phyloP scores from a whole-genome alignment of 1,140 invertebrate genomes.

The Plodia interpunctella region DNA sequence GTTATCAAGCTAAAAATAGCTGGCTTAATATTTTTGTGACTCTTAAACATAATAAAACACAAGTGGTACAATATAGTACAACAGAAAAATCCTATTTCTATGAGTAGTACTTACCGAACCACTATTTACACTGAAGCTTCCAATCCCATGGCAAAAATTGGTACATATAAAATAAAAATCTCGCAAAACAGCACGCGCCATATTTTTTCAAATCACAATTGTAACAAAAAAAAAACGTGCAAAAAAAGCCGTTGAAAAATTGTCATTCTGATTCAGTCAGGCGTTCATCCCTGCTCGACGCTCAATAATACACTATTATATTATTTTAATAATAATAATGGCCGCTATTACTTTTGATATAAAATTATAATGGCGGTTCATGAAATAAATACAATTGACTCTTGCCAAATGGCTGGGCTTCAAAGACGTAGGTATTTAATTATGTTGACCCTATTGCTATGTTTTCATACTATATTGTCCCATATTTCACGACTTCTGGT shows the following conservation, averaged over 20 bases:
- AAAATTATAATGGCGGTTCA: conserved; percentile 60
- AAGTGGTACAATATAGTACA: too few species aligned
- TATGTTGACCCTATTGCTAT: conserved; percentile 53
- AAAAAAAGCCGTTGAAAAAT: conserved; percentile 53
- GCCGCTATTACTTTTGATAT: conserved; percentile 55
- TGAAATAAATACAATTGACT: conserved; percentile 67
- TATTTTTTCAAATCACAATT: background rate
- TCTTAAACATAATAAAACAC: too few species aligned
- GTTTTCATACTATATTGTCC: conserved; percentile 48
- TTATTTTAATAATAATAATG: conserved; percentile 62
- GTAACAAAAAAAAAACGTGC: conserved; percentile 36
- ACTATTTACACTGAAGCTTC: too few species aligned
- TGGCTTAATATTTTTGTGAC: background rate
- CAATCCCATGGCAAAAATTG: too few species aligned
- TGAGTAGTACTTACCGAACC: too few species aligned
- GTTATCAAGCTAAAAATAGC: too few species aligned
- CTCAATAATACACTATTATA: conserved; percentile 63
- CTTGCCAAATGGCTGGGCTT: conserved; percentile 62
- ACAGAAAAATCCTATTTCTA: too few species aligned
- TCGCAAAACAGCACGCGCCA: background rate
- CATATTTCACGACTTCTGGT: conserved; percentile 34
- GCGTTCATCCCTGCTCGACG: conserved; percentile 65
- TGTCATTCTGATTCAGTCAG: conserved; percentile 64
- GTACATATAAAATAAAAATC: background rate
- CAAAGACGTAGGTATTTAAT: conserved; percentile 61